These are phyloP conservation scores for Loxodonta africana DNA, from an alignment of 2,113 vertebrate species.

Conservation along the genomic window DNA sequence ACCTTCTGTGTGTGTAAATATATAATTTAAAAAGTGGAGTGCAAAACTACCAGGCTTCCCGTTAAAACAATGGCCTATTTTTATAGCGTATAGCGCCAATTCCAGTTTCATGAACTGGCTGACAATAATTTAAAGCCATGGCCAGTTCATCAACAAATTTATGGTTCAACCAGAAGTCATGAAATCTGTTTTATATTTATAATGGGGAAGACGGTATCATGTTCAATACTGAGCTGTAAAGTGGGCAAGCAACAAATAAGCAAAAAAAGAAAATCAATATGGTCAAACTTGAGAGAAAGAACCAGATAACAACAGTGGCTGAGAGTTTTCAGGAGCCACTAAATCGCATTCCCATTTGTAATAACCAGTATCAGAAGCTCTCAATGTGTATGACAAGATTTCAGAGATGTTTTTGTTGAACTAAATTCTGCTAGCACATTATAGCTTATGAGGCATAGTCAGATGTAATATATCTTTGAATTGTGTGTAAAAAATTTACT, in stretches of 20 bases:
- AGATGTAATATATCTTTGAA: neutral
- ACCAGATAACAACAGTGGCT: neutral
- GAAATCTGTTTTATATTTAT: conserved; percentile 37
- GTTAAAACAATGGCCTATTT: conserved; percentile 45
- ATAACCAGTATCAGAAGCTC: neutral
- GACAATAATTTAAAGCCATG: conserved; percentile 36
- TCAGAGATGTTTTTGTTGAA: neutral
- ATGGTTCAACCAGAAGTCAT: neutral
- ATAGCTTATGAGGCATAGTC: neutral
- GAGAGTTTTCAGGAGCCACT: neutral
- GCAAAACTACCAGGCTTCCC: conserved; percentile 20
- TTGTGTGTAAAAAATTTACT: neutral
- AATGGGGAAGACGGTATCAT: neutral
- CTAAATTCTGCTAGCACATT: neutral
- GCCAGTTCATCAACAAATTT: neutral
- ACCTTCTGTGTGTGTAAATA: neutral
- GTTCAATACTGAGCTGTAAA: neutral
- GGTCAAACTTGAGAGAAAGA: conserved; percentile 6
- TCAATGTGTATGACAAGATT: neutral
- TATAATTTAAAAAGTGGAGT: neutral
- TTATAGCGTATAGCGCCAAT: conserved; percentile 45
- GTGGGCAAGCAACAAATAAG: neutral
- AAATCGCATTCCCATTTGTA: neutral
- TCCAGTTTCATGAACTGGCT: conserved; percentile 61
- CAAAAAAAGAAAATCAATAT: neutral